Evolutionary conservation across 2,888 invertebrate species (phyloP).

Genomic region (Megastigmus dorsalis): DNA sequence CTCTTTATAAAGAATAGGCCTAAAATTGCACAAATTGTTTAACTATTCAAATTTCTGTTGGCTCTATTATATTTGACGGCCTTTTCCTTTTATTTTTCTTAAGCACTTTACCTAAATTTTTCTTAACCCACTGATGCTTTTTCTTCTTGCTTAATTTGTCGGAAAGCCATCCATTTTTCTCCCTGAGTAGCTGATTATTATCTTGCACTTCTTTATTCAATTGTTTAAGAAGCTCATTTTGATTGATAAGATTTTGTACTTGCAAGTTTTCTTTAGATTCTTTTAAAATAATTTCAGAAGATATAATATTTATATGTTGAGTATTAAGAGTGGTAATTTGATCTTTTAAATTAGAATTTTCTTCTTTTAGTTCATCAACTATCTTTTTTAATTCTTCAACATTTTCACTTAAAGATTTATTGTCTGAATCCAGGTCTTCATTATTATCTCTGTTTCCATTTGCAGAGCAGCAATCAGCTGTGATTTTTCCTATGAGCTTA

Average conservation of each 20-base stretch:
- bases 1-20: constrained; percentile 6
- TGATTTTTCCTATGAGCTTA: constrained; percentile 16
- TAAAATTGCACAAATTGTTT: constrained; percentile 15
- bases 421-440: constrained; percentile 32
- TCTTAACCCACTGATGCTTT: constrained; percentile 48
- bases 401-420: constrained; percentile 31
- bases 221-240: constrained; percentile 45
- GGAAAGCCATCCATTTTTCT: constrained; percentile 43
- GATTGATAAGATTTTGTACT: constrained; percentile 38
- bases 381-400: constrained; percentile 37
- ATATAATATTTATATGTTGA: constrained; percentile 29
- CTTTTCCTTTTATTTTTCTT: constrained; percentile 46
- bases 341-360: constrained; percentile 42
- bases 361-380: constrained; percentile 24
- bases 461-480: constrained; percentile 36
- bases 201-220: constrained; percentile 25
- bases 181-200: constrained; percentile 43
- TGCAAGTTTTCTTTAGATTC: constrained; percentile 41
- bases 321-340: constrained; percentile 20
- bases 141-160: constrained; percentile 47
- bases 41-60: constrained; percentile 41
- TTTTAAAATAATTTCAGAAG: constrained; percentile 17
- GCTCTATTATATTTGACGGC: constrained; percentile 41
- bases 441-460: neutral
- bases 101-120: constrained; percentile 39